These are phyloP conservation scores for Bagarius yarrelli DNA, from an alignment of 2,113 vertebrate species.

Conservation along the genomic window DNA sequence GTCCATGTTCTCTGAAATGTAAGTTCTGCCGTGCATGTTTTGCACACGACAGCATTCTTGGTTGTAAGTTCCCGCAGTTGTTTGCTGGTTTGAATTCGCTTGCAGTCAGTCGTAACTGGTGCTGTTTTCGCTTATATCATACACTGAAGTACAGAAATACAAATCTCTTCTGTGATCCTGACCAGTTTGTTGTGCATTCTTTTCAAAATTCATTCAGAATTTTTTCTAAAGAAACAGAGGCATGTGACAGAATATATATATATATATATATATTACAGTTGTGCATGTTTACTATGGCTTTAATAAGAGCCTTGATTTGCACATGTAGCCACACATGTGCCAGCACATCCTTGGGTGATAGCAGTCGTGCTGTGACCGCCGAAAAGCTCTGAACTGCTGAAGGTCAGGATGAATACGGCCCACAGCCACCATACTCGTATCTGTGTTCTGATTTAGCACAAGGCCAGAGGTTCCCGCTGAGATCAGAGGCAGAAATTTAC, in stretches of 20 bases:
- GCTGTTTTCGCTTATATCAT: too few species aligned
- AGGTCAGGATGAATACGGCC: constrained; percentile 21
- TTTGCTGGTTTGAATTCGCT: too few species aligned
- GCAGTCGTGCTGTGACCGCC: background rate
- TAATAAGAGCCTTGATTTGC: background rate
- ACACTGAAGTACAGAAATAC: too few species aligned
- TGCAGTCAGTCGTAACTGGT: too few species aligned
- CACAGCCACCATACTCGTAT: constrained; percentile 15
- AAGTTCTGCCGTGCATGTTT: too few species aligned
- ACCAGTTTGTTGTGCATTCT: too few species aligned
- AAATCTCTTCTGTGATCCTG: too few species aligned
- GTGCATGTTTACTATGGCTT: background rate
- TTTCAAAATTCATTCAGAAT: too few species aligned
- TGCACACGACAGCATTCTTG: too few species aligned
- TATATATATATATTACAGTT: constrained; percentile 26
- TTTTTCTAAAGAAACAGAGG: constrained; percentile 5
- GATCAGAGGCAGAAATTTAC: constrained; percentile 37
- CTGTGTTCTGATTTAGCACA: constrained; percentile 15
- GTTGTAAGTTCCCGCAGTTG: too few species aligned
- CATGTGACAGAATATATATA: background rate
- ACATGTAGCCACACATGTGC: background rate
- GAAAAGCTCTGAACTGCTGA: constrained; percentile 15
- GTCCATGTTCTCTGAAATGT: too few species aligned
- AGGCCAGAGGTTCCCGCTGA: constrained; percentile 25
- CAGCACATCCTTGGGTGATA: background rate